Conservation (phyloP, 2,797 vertebrate genomes). For the Sarcophilus harrisii region DNA sequence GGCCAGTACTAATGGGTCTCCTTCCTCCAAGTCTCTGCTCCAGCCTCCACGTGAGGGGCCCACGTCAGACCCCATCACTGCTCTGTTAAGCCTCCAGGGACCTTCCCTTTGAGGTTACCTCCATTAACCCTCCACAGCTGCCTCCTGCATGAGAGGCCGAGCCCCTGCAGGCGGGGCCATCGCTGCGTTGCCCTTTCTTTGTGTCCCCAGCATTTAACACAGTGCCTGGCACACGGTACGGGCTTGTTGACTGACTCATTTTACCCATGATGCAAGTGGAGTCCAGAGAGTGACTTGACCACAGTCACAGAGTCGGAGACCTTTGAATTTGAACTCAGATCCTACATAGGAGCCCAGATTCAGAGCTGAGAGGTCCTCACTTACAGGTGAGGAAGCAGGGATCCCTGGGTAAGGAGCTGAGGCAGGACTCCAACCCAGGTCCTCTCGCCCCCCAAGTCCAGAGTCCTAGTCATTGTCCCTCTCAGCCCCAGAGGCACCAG, state of each 20-base stretch:
- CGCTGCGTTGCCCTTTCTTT: not conserved
- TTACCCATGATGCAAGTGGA: not conserved
- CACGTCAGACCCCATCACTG: not conserved
- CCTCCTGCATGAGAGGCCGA: not conserved
- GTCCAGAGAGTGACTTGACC: not conserved
- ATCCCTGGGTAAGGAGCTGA: not conserved
- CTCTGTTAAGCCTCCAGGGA: no score
- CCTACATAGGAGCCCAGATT: not conserved
- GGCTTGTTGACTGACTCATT: not conserved
- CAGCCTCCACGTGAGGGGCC: no score
- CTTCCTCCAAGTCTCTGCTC: no score
- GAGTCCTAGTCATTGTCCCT: not conserved
- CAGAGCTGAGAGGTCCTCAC: not conserved
- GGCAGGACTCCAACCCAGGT: not conserved
- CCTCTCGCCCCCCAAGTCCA: not conserved
- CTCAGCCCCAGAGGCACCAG: no score
- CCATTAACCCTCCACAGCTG: no score
- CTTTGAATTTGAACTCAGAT: not conserved
- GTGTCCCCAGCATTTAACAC: not conserved
- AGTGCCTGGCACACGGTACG: not conserved
- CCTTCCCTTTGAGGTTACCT: no score
- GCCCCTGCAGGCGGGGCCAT: not conserved
- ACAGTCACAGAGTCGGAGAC: not conserved
- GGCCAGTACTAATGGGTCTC: no score
- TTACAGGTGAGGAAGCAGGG: not conserved